phyloP scores from a whole-genome alignment of 2,113 vertebrate genomes.

The Penelope pileata region DNA sequence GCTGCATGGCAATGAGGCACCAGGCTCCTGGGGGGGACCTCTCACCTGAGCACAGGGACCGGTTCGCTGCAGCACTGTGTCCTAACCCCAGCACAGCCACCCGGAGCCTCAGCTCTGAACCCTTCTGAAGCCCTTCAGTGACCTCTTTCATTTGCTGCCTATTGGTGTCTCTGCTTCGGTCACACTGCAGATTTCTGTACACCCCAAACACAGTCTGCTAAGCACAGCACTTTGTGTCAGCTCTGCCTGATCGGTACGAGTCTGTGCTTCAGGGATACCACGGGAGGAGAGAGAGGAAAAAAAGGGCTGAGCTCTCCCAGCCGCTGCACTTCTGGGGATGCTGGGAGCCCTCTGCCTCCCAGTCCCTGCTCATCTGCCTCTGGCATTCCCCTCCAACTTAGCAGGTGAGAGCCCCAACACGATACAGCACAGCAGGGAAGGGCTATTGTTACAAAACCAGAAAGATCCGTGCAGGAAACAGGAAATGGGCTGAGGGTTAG shows the following conservation, averaged over 20 bases:
- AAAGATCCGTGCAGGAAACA: background rate
- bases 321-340: background rate
- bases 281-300: background rate
- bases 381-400: background rate
- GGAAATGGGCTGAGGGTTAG: too few relatives aligned
- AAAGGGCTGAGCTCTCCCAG: background rate
- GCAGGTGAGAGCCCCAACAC: background rate
- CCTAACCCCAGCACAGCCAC: background rate
- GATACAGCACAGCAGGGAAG: background rate
- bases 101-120: too few relatives aligned
- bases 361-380: background rate
- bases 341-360: background rate
- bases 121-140: background rate
- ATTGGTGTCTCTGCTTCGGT: background rate
- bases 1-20: conserved; percentile 52
- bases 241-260: background rate
- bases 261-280: background rate
- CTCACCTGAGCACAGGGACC: background rate
- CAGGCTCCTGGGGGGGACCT: background rate
- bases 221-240: fast-evolving
- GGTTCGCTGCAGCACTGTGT: background rate
- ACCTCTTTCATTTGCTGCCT: background rate
- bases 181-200: background rate
- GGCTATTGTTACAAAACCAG: background rate
- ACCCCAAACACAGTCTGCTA: background rate